Conservation (phyloP, 2,797 vertebrate species). For the Mallotus villosus region DNA sequence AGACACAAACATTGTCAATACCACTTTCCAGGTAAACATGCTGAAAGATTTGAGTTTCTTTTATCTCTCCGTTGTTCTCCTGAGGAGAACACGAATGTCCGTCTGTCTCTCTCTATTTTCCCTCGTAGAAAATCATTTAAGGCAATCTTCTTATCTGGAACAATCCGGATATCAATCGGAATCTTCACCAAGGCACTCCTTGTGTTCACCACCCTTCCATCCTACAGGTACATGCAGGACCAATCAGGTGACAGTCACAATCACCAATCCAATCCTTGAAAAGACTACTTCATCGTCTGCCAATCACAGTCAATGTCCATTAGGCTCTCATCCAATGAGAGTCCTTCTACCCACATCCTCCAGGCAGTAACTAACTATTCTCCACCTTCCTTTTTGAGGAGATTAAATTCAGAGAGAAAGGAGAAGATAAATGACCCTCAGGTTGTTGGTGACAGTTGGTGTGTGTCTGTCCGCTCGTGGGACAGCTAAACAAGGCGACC, state of each 20-base stretch:
- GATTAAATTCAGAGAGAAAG: slow-evolving; percentile 51
- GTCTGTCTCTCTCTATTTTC: slow-evolving; percentile 22
- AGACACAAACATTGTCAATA: slow-evolving; percentile 54
- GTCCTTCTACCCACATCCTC: slow-evolving; percentile 2
- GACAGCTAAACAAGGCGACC: slow-evolving; percentile 48
- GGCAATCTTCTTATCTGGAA: slow-evolving; percentile 73
- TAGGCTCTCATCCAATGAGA: slow-evolving; percentile 57
- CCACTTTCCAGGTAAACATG: slow-evolving; percentile 75
- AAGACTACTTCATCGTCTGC: slow-evolving; percentile 47
- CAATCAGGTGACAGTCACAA: slow-evolving; percentile 45
- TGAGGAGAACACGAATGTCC: slow-evolving; percentile 27
- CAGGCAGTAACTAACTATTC: slow-evolving; percentile 1
- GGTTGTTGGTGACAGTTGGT: slow-evolving; percentile 45
- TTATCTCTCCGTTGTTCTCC: slow-evolving; percentile 20
- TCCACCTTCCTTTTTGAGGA: slow-evolving; percentile 36
- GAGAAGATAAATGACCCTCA: slow-evolving; percentile 31
- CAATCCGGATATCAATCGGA: slow-evolving; percentile 70
- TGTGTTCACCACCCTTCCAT: slow-evolving; percentile 47
- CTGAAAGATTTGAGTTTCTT: slow-evolving; percentile 68
- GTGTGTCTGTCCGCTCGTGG: slow-evolving; percentile 44
- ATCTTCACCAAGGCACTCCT: slow-evolving; percentile 75
- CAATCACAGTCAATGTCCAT: slow-evolving; percentile 65
- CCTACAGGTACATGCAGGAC: slow-evolving; percentile 44
- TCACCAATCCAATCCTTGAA: slow-evolving; percentile 38
- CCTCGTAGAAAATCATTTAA: slow-evolving; percentile 54